These are phyloP conservation scores for Chymomyza caudatula DNA, from an alignment of 2,888 invertebrate genomes.

Conservation along the genomic window DNA sequence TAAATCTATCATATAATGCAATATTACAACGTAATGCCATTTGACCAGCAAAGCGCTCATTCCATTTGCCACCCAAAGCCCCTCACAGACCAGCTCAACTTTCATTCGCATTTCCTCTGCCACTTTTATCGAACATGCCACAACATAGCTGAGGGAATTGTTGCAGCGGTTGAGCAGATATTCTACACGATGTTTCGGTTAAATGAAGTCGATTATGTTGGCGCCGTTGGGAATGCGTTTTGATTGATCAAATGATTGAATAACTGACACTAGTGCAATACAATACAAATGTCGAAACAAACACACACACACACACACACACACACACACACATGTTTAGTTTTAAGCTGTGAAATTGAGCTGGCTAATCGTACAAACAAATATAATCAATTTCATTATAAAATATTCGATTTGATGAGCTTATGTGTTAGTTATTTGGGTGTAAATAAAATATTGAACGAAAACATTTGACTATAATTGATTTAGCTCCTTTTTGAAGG, in stretches of 20 bases:
- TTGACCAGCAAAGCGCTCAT: constrained; percentile 20
- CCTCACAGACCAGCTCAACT: constrained; percentile 13
- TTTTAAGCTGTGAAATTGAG: no score
- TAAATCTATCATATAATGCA: constrained; percentile 71
- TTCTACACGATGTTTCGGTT: constrained; percentile 50
- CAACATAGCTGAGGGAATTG: neutral
- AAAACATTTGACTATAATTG: no score
- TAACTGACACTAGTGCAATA: constrained; percentile 8
- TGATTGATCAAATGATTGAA: constrained; percentile 52
- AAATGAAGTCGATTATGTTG: constrained; percentile 69
- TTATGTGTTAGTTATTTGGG: no score
- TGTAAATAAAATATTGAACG: no score
- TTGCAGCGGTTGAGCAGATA: constrained; percentile 13
- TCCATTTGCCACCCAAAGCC: neutral
- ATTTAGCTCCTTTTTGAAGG: no score
- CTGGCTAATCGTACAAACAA: no score
- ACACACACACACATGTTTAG: no score
- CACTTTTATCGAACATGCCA: neutral
- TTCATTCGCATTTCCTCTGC: neutral
- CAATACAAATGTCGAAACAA: neutral
- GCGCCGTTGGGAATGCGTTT: constrained; percentile 55
- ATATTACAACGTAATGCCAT: constrained; percentile 64
- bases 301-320: neutral
- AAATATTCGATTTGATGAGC: no score
- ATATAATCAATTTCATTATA: no score